Percentiles rank a stretch among this genome's conserved stretches.
These are phyloP conservation scores for Aramus guarauna DNA, from an alignment of 2,113 vertebrate genomes.

Conservation along the genomic window DNA sequence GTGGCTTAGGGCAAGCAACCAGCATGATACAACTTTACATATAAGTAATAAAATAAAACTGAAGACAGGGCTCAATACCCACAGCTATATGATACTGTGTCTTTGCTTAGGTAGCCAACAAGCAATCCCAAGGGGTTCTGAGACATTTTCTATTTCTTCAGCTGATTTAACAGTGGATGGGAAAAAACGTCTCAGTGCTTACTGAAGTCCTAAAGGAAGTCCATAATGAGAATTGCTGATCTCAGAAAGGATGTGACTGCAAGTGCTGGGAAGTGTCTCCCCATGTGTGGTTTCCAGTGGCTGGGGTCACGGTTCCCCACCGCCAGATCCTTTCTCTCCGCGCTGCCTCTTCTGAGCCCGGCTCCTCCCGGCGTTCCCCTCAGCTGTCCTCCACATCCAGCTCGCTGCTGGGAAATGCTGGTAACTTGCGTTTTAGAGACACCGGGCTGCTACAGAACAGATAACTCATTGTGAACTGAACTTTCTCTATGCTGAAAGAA, in stretches of 20 bases:
- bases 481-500: not conserved
- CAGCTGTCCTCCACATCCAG: not conserved
- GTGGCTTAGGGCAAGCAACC: not conserved
- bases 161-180: not conserved
- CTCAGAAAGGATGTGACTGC: not conserved
- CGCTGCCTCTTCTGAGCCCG: fast-evolving
- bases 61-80: not conserved
- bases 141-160: not conserved
- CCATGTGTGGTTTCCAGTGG: not conserved
- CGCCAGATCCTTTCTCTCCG: not conserved
- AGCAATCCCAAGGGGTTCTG: not conserved
- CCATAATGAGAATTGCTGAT: not conserved
- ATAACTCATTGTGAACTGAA: not conserved
- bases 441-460: not conserved
- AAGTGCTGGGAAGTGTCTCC: not conserved
- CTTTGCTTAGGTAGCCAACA: not conserved
- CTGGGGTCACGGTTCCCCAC: not conserved
- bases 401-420: not conserved
- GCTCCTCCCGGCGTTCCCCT: not conserved
- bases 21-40: not conserved
- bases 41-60: not conserved
- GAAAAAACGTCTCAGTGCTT: not conserved
- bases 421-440: not conserved
- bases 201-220: not conserved
- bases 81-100: not conserved